Evolutionary conservation across 2,888 invertebrate genomes (phyloP), one percentile per base, ranked within the genome.

Genomic region (Enoplolaimus lenunculus): DNA sequence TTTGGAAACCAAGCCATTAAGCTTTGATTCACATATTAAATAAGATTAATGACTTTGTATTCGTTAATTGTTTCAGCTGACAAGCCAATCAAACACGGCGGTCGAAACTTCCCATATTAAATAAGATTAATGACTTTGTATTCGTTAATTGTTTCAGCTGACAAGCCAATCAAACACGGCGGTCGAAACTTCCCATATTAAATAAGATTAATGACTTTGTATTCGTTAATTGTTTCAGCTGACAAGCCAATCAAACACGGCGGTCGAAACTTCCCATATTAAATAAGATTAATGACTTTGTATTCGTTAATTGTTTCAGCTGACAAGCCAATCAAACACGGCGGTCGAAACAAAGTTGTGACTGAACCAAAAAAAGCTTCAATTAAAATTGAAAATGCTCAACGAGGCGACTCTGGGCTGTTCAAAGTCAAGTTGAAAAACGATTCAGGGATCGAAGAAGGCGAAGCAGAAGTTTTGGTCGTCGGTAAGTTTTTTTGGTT

Each of bases 391-490:
- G 93, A 93, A 0, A 93, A 95, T 81, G 90, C 94, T 74, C 90
- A 90, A 82, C 86, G 97, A 68, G 85, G 86, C 1, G 94, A 98
- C 80, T 91, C 93, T 75, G 97, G 97, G 57, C 85, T 86, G 75
- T 97, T 94, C 82, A 89, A 90, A 77, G 83, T 98, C 73, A 84
- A 88, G 60, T 81, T 98, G 77, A 91, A 90, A 81, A 98, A 98
- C 81, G 89, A 89, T 79, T 91, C 91, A 62, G 97, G 97, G 64
- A 87, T 88, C 68, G 94, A 91, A 78, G 91, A 92, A 79, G 93
- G 91, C 1, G 89, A 88, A 77, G 91, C 93, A 82, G 88, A 90
- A 78, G 86, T 93, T 34, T 89, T 89, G 64, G 90, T 93, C 1
- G 84, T 93, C 31, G 91, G 86, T 84, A 66, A 66, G 67, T 13